phyloP scores from a whole-genome alignment of 2,113 vertebrate species.

The Corythaeola cristata region DNA sequence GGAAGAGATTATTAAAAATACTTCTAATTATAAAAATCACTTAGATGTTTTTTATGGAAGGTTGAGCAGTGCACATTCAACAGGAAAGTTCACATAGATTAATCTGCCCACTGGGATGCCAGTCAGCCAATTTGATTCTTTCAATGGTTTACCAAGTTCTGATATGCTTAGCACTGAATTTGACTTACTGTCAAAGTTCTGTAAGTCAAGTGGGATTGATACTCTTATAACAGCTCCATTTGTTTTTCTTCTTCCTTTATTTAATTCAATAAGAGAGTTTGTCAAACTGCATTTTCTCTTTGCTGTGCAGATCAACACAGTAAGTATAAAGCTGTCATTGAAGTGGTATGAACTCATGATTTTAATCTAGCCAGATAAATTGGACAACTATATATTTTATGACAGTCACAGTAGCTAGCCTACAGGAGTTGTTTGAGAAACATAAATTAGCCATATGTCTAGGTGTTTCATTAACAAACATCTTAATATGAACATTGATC shows the following conservation, averaged over 20 bases:
- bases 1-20: not conserved
- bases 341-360: not conserved
- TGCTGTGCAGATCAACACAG: not conserved
- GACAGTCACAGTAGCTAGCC: slow-evolving; percentile 7
- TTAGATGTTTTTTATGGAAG: not conserved
- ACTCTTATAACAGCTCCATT: not conserved
- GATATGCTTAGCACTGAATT: not conserved
- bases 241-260: slow-evolving; percentile 13
- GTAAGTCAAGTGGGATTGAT: not conserved
- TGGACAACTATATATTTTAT: slow-evolving; percentile 28
- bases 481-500: slow-evolving; percentile 6
- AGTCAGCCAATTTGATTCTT: not conserved
- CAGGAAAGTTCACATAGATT: not conserved
- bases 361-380: slow-evolving; percentile 50
- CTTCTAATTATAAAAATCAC: not conserved
- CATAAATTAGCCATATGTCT: slow-evolving; percentile 36
- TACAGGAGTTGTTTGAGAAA: not conserved
- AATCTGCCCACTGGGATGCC: not conserved
- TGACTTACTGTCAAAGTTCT: not conserved
- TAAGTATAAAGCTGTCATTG: slow-evolving; percentile 44
- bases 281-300: slow-evolving; percentile 45
- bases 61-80: not conserved
- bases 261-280: slow-evolving; percentile 24
- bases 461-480: slow-evolving; percentile 24
- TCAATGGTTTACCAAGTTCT: not conserved